These are phyloP conservation scores for Alcis repandata DNA, from an alignment of 2,888 invertebrate genomes.

Conservation along the genomic window DNA sequence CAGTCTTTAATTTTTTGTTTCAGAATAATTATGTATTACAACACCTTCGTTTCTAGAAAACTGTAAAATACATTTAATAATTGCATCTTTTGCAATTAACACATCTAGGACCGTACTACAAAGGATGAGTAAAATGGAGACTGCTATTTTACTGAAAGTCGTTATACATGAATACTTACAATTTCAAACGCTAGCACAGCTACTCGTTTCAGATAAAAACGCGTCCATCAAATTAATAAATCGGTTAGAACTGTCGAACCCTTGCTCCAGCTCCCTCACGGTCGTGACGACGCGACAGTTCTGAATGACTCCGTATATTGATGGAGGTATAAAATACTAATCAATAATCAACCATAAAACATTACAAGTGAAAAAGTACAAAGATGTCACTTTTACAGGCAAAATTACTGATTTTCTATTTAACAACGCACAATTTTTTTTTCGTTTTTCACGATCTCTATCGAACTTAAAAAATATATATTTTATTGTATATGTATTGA, in stretches of 20 bases:
- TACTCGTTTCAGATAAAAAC: constrained; percentile 1
- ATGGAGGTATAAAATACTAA: constrained; percentile 2
- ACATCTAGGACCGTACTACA: not conserved
- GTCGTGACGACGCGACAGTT: not conserved
- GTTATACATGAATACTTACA: constrained; percentile 5
- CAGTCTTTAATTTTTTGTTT: constrained; percentile 28
- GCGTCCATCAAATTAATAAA: not conserved
- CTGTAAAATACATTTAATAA: not conserved
- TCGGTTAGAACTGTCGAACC: not conserved
- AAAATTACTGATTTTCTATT: not conserved
- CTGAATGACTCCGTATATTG: not conserved
- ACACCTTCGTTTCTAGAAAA: constrained; percentile 34
- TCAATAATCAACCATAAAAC: constrained; percentile 16
- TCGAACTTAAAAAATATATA: not conserved
- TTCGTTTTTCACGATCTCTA: not conserved
- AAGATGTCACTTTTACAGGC: constrained; percentile 4
- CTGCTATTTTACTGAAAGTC: constrained; percentile 3
- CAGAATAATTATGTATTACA: constrained; percentile 4
- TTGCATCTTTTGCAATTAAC: not conserved
- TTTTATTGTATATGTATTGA: not conserved
- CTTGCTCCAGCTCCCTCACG: not conserved
- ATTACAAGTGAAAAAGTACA: constrained; percentile 23
- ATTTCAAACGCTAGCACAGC: constrained; percentile 7
- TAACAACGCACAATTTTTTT: not conserved
- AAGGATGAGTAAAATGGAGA: constrained; percentile 2